A percentile compares a stretch with the other conserved stretches of the same genome.
phyloP scores from a whole-genome alignment of 2,888 invertebrate species.

The Lottia gigantea region DNA sequence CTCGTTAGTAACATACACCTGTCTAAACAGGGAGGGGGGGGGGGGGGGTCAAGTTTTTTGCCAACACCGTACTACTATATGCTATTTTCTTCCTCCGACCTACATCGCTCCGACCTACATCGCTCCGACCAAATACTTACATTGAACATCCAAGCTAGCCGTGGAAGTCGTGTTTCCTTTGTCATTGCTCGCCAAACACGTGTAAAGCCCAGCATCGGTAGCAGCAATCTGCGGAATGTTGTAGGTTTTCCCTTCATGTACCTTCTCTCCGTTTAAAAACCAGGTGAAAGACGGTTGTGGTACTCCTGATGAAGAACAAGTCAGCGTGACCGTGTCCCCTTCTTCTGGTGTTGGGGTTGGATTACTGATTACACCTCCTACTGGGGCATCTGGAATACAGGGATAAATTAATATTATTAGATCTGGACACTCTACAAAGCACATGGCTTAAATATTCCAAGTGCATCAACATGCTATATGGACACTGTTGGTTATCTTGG shows the following conservation, averaged over 20 bases:
- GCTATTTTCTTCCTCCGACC: too few species aligned
- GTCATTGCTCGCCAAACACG: background rate
- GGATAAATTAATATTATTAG: too few species aligned
- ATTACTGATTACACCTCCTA: background rate
- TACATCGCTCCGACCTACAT: too few species aligned
- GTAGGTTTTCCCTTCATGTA: background rate
- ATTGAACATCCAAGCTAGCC: background rate
- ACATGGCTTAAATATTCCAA: too few species aligned
- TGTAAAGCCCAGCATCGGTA: background rate
- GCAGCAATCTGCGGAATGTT: background rate
- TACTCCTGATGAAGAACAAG: slow-evolving; percentile 10
- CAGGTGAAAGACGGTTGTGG: slow-evolving; percentile 13
- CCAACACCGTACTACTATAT: too few species aligned
- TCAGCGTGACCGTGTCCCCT: background rate
- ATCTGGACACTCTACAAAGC: too few species aligned
- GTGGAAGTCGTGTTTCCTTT: background rate
- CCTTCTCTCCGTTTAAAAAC: background rate
- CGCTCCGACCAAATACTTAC: background rate
- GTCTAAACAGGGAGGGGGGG: too few species aligned
- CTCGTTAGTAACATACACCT: too few species aligned
- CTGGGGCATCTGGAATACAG: background rate
- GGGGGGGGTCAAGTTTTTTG: too few species aligned
- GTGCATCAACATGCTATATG: too few species aligned
- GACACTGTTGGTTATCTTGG: too few species aligned
- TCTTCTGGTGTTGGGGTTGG: background rate